Evolutionary conservation across 2,113 vertebrate genomes (phyloP).

Genomic region (Diglossa brunneiventris): DNA sequence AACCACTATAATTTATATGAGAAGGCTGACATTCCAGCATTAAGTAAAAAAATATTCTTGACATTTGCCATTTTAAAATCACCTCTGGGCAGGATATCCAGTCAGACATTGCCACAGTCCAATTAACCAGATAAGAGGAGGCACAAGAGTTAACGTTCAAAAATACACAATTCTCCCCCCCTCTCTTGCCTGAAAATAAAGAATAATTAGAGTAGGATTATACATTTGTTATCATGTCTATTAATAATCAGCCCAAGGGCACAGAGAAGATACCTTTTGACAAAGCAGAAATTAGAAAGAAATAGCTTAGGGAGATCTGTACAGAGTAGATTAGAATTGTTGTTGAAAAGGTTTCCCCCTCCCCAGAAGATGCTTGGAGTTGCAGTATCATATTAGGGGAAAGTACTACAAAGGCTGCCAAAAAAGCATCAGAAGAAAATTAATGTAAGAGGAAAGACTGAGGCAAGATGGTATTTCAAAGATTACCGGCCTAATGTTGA

Average conservation of each 20-base stretch:
- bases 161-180: not conserved
- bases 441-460: not conserved
- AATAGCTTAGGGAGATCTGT: constrained; percentile 13
- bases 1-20: constrained; percentile 24
- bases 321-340: constrained; percentile 11
- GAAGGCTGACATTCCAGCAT: constrained; percentile 19
- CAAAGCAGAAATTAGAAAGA: constrained; percentile 29
- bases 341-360: not conserved
- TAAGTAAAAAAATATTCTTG: not conserved
- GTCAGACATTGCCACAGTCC: constrained; percentile 33
- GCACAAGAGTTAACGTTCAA: not conserved
- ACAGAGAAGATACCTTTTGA: not conserved
- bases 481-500: not conserved
- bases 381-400: not conserved
- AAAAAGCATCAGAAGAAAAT: constrained; percentile 4
- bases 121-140: constrained; percentile 57
- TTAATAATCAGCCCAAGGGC: constrained; percentile 19
- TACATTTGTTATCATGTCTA: not conserved
- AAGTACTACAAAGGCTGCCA: constrained; percentile 10
- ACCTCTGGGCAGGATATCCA: constrained; percentile 39
- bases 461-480: not conserved
- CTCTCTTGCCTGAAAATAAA: not conserved
- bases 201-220: constrained; percentile 16
- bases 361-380: not conserved
- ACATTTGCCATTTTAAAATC: constrained; percentile 60